Evolutionary conservation across 2,888 invertebrate genomes (phyloP).

Genomic region (Graphium colonna): DNA sequence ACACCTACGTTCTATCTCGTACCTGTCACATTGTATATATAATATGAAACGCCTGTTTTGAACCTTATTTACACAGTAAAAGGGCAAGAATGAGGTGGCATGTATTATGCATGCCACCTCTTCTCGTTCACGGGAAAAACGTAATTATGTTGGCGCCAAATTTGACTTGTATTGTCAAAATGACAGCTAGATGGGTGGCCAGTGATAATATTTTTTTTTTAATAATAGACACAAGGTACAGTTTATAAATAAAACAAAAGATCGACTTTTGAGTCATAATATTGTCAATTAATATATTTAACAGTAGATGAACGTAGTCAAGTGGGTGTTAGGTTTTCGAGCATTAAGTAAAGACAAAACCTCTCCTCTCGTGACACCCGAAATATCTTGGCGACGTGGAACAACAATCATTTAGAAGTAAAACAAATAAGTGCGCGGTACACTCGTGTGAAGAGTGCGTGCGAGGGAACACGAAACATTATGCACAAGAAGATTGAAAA

Average conservation of each 20-base stretch:
- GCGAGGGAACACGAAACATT: slow-evolving; percentile 66
- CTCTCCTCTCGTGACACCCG: slow-evolving; percentile 45
- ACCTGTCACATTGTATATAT: slow-evolving; percentile 33
- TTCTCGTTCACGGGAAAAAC: slow-evolving; percentile 12
- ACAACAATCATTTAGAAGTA: slow-evolving; percentile 65
- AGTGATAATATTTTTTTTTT: slow-evolving; percentile 26
- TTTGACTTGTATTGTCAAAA: slow-evolving; percentile 63
- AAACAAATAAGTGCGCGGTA: slow-evolving; percentile 71
- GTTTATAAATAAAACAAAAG: too few species aligned
- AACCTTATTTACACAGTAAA: slow-evolving; percentile 29
- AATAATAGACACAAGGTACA: too few species aligned
- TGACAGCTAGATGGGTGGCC: slow-evolving; percentile 71
- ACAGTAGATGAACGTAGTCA: slow-evolving; percentile 43
- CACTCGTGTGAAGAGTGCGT: slow-evolving; percentile 64
- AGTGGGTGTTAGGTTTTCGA: slow-evolving; percentile 61
- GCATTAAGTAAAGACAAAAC: slow-evolving; percentile 38
- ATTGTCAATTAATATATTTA: neutral
- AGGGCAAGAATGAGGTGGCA: slow-evolving; percentile 13
- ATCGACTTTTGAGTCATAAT: too few species aligned
- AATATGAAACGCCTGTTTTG: slow-evolving; percentile 28
- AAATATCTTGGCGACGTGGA: slow-evolving; percentile 53
- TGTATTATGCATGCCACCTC: slow-evolving; percentile 6
- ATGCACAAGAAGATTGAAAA: slow-evolving; percentile 75
- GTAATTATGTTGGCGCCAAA: slow-evolving; percentile 61
- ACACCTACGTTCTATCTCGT: slow-evolving; percentile 61